phyloP scores from a whole-genome alignment of 2,797 vertebrate genomes.

The Acestrorhynchus altus region DNA sequence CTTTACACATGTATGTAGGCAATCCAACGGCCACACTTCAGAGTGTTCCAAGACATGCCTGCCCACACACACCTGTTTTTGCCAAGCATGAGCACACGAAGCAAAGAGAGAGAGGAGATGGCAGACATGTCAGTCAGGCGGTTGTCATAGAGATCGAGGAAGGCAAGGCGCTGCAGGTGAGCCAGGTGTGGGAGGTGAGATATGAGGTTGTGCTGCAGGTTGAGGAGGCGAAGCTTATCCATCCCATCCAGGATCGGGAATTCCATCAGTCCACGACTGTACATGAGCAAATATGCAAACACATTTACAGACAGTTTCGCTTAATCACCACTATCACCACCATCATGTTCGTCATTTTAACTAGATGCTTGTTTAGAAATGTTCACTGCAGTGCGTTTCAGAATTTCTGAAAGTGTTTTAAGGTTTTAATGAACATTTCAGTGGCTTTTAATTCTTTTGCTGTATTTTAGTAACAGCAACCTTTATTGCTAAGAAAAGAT shows the following conservation, averaged over 20 bases:
- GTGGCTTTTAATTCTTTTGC: not conserved
- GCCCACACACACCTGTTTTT: constrained; percentile 88
- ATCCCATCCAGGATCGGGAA: constrained; percentile 85
- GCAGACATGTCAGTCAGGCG: constrained; percentile 89
- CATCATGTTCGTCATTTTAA: no score
- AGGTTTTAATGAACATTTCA: not conserved
- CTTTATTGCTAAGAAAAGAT: not conserved
- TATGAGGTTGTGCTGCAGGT: constrained; percentile 93
- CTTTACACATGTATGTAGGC: constrained; percentile 44
- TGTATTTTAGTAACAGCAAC: not conserved
- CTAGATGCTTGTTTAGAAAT: no score
- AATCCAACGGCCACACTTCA: constrained; percentile 10
- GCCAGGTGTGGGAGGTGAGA: constrained; percentile 87
- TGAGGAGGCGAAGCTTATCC: constrained; percentile 87
- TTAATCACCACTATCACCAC: not conserved
- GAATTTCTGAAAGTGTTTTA: no score
- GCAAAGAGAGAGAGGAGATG: constrained; percentile 83
- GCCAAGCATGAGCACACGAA: constrained; percentile 89
- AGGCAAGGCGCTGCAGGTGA: constrained; percentile 85
- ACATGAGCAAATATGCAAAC: not conserved
- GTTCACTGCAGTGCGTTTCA: not conserved
- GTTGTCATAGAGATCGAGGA: constrained; percentile 93
- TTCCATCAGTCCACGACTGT: constrained; percentile 84
- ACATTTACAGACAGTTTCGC: not conserved
- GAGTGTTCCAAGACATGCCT: not conserved